These are phyloP conservation scores for Ptychadena robeensis DNA, from an alignment of 2,797 vertebrate species.

Conservation along the genomic window DNA sequence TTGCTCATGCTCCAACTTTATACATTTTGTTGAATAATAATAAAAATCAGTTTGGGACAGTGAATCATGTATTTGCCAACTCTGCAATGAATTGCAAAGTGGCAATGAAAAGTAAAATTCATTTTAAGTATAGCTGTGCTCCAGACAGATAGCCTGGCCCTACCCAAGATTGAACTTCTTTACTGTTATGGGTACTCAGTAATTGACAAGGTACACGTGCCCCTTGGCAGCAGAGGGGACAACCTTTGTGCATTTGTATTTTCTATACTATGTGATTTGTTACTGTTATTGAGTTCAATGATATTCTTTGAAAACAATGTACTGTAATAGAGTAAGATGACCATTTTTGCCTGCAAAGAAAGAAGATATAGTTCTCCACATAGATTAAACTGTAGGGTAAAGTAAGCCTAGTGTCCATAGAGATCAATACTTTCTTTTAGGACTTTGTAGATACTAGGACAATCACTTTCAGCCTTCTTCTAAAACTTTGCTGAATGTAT, in stretches of 20 bases:
- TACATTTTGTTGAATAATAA: background rate
- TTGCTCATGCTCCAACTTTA: background rate
- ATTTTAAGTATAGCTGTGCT: no score
- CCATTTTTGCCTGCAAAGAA: conserved; percentile 63
- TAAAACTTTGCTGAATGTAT: conserved; percentile 45
- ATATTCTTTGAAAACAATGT: conserved; percentile 55
- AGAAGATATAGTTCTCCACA: conserved; percentile 44
- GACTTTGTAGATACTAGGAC: conserved; percentile 24
- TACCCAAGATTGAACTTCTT: background rate
- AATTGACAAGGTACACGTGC: background rate
- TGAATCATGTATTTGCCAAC: no score
- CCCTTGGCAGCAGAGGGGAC: background rate
- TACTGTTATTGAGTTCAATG: conserved; percentile 40
- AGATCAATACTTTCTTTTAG: background rate
- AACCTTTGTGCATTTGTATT: background rate
- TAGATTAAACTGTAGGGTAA: conserved; percentile 16
- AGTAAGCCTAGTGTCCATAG: conserved; percentile 14
- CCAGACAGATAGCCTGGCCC: background rate
- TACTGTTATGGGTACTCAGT: background rate
- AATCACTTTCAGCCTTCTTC: background rate
- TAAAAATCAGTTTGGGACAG: background rate
- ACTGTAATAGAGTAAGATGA: conserved; percentile 62
- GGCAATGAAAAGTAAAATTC: no score
- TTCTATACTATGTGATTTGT: background rate
- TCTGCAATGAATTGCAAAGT: no score